These are phyloP conservation scores for Candoia aspera DNA, from an alignment of 2,113 vertebrate species.

Conservation along the genomic window DNA sequence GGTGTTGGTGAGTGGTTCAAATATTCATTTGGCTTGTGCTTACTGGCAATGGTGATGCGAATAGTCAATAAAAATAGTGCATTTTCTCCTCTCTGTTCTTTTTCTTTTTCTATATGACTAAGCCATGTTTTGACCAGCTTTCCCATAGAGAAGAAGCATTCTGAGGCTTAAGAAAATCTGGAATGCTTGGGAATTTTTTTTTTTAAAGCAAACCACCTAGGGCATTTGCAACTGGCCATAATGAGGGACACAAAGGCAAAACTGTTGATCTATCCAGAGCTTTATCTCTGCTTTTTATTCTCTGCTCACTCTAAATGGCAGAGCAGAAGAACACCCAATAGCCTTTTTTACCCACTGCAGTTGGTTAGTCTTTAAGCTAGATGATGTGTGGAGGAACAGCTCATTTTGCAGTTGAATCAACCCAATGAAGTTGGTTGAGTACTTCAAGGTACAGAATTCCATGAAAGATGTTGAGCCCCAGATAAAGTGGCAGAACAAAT, in stretches of 20 bases:
- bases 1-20: conserved; percentile 48
- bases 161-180: neutral
- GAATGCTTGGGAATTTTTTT: neutral
- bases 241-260: neutral
- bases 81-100: neutral
- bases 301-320: neutral
- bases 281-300: neutral
- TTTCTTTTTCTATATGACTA: neutral
- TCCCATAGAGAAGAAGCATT: neutral
- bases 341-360: neutral
- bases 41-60: conserved; percentile 1
- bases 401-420: too few species aligned
- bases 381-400: too few species aligned
- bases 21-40: conserved; percentile 50
- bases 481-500: too few species aligned
- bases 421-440: too few species aligned
- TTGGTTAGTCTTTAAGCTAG: neutral
- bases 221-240: neutral
- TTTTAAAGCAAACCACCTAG: neutral
- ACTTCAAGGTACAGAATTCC: too few species aligned
- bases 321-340: neutral
- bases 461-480: too few species aligned
- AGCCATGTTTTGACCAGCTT: neutral
- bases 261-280: neutral
- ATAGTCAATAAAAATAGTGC: conserved; percentile 26